These are phyloP conservation scores for Camelus bactrianus DNA, from an alignment of 2,113 vertebrate genomes.

Conservation along the genomic window DNA sequence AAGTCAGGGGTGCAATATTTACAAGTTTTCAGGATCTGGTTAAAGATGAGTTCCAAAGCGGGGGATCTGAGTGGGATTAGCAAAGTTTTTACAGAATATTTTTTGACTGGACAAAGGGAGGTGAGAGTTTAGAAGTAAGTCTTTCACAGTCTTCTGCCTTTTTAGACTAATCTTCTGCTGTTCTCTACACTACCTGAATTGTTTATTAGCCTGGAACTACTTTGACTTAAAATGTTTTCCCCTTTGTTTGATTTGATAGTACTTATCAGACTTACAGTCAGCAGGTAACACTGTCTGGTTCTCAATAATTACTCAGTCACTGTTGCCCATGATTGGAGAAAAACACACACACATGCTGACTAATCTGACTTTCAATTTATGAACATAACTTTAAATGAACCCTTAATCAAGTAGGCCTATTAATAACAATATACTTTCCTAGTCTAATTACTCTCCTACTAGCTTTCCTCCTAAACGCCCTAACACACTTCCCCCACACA, in stretches of 20 bases:
- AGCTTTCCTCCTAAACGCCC: background rate
- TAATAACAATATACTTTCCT: background rate
- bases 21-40: background rate
- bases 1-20: background rate
- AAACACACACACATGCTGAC: background rate
- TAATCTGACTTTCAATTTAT: conserved; percentile 10
- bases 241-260: background rate
- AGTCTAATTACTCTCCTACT: background rate
- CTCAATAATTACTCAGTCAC: background rate
- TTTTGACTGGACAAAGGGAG: background rate
- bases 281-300: background rate
- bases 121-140: background rate
- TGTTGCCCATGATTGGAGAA: background rate
- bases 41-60: conserved; percentile 13
- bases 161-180: background rate
- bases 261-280: background rate
- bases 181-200: background rate
- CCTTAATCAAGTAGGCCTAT: background rate
- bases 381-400: conserved; percentile 10
- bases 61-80: background rate
- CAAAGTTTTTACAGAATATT: background rate
- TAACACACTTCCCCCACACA: background rate
- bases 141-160: background rate
- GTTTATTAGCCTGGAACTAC: background rate
- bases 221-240: background rate